Base-by-base conservation (phyloP, 2,888 invertebrate genomes). In the Plagodis pulveraria region DNA sequence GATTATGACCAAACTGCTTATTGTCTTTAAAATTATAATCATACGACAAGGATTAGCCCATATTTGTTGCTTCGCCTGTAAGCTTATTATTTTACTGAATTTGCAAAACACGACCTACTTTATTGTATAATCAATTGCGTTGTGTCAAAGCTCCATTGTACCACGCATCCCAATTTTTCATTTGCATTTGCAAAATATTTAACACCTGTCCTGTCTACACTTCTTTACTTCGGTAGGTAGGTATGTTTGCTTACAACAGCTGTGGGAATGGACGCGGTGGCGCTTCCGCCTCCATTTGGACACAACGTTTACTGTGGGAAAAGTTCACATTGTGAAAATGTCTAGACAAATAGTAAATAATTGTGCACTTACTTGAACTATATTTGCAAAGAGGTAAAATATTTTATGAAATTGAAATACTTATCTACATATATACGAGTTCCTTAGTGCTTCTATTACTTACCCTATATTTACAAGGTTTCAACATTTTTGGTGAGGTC, bases 281-380 rank as follows among this genome's bases (percentile, higher is more conserved):
- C 22, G 47, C 44, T 59, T 59, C 50, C 55, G 55, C 34, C 34
- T 50, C 47, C 43, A 51, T 51, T 55, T 50, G 6, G 22, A 22
- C 47, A 35, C 22, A 46, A 33, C 43, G 42, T 50, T 33, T 34
- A 59, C 36, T 55, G 59, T 55, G 59, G 34, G 59, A 59, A 59
- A 47, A 0, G 32, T 44, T 47, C 22, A 41, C 50, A 47, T 50
- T 54, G 46, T 50, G 35, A 32, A 53, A 53, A 54, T 35, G 35
- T 32, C 36, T 44, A 51, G 44, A 34, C 38, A 22, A 52, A 53
- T 22, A 47, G 45, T 50, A 32, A 8, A 40, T 38, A 10, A 22
- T 22, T 22, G 22, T 22, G 1, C 22, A 22, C 22, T 22, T 22
- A 22, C 22, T 22, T 22, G 22, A 22, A 22, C 22, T 22, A 22